These are phyloP conservation scores for Camponotus vicinus DNA, from an alignment of 1,140 invertebrate species.

Conservation along the genomic window DNA sequence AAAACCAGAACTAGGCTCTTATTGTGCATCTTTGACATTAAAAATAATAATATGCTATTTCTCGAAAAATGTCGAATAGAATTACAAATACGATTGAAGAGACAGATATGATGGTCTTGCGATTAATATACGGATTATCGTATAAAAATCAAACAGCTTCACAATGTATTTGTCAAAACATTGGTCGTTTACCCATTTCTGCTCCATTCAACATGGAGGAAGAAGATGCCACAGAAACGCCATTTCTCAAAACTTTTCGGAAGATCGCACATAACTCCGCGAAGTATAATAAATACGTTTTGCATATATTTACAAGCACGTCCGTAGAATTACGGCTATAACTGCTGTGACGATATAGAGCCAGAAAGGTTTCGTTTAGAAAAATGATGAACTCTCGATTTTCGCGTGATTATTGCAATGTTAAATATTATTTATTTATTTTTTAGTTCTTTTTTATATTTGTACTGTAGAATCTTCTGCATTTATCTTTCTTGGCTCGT, in stretches of 20 bases:
- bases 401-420: neutral
- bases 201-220: constrained; percentile 26
- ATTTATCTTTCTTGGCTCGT: neutral
- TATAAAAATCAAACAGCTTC: constrained; percentile 16
- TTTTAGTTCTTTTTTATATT: neutral
- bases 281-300: constrained; percentile 58
- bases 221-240: constrained; percentile 10
- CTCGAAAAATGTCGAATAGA: neutral
- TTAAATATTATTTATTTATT: neutral
- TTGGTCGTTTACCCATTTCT: constrained; percentile 45
- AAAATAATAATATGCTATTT: neutral
- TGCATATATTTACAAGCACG: constrained; percentile 56
- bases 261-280: constrained; percentile 44
- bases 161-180: constrained; percentile 18
- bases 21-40: neutral
- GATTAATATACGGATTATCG: neutral
- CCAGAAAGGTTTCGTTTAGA: neutral
- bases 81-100: neutral
- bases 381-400: constrained; percentile 32
- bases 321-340: constrained; percentile 12
- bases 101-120: neutral
- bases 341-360: neutral
- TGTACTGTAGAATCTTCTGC: neutral
- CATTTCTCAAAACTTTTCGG: constrained; percentile 2
- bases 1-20: neutral